Base-by-base conservation (phyloP, 2,888 invertebrate species). In the Elysia crispata region DNA sequence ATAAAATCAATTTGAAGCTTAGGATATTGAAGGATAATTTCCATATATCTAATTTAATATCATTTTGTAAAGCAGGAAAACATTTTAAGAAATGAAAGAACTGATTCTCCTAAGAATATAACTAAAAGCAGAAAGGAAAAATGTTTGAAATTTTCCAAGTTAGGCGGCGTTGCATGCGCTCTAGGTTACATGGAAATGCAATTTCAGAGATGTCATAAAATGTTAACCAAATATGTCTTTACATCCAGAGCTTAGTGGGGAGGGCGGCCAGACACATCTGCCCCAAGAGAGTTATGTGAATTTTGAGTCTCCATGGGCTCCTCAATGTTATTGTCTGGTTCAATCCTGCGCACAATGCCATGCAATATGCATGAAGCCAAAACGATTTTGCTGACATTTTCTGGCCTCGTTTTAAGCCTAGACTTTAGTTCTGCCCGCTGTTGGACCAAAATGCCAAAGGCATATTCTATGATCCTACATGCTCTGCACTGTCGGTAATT, bases 371-470 rank as follows among this genome's bases (percentile, higher is more conserved):
- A 66, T 3, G 23, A 66, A 23, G 67, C 20, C 31, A 66, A 23
- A 66, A 13, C 8, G 6, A 66, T 28, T 66, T 66, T 66, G 15
- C 5, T 6, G 6, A 25, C 67, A 66, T 23, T 66, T 25, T 66
- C 67, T 23, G 67, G 67, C 25, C 25, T 66, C 67, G 25, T 66
- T 8, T 66, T 66, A 6, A 66, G 30, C 20, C 6, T 66, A 6
- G 67, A 15, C 25, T 66, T 66, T 6, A 66, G 25, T 23, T 5
- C 67, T 6, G 13, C 20, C 67, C 8, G 25, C 25, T 23, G 6
- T 66, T 18, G 23, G 20, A 28, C 67, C 67, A 66, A 23, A 6
- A 66, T 66, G 67, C 67, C 67, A 23, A 66, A 66, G 18, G 67
- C 8, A 66, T 25, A 66, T 23, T 66, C 30, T 6, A 30, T 66